Percentiles rank a stretch among this genome's conserved stretches.
These are phyloP conservation scores for Caenorhabditis wallacei DNA, from an alignment of 2,888 invertebrate genomes.

Conservation along the genomic window DNA sequence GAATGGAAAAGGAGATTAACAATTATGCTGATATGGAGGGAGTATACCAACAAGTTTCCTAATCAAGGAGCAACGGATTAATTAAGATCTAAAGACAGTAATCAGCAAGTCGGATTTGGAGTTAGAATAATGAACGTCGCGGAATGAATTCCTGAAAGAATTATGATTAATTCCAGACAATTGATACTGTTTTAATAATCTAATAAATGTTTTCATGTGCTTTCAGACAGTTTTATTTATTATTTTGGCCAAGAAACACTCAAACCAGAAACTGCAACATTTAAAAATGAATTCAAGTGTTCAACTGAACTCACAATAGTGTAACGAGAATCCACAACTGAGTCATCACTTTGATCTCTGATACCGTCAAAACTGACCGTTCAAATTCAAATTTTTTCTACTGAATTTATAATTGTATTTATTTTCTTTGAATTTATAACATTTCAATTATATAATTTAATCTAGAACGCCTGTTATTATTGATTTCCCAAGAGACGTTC, in stretches of 20 bases:
- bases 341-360: neutral
- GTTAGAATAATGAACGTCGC: neutral
- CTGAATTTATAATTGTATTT: neutral
- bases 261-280: slow-evolving; percentile 5
- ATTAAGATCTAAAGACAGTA: neutral
- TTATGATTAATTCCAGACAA: neutral
- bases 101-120: neutral
- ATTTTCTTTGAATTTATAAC: slow-evolving; percentile 17
- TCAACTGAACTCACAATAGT: slow-evolving; percentile 13
- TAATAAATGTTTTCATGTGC: neutral
- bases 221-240: too few species aligned
- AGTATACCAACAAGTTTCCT: too few species aligned
- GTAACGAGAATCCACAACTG: neutral
- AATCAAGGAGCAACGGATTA: neutral
- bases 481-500: slow-evolving; percentile 24
- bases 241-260: neutral
- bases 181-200: neutral
- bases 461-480: slow-evolving; percentile 3
- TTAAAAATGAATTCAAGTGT: neutral
- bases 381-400: neutral
- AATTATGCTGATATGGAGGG: neutral
- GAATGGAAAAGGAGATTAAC: neutral
- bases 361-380: neutral
- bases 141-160: neutral
- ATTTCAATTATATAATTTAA: neutral